Conservation (phyloP, 1,140 invertebrate genomes). For the Drosophila ananassae region DNA sequence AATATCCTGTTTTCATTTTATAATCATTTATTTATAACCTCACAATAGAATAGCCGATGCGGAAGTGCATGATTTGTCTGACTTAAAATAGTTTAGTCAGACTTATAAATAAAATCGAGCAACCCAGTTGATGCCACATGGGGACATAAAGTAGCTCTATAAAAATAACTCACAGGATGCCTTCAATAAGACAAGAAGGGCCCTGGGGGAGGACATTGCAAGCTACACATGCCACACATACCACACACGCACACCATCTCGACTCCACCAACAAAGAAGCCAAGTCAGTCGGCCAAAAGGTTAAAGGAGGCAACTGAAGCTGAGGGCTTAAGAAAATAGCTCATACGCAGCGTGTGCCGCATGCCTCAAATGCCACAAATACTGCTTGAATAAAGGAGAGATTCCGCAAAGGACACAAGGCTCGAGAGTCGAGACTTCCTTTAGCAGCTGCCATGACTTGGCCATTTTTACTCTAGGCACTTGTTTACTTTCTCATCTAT, state of each 20-base stretch:
- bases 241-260: slow-evolving; percentile 26
- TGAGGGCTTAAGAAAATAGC: slow-evolving; percentile 65
- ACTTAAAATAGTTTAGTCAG: slow-evolving; percentile 48
- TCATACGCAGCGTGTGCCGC: slow-evolving; percentile 76
- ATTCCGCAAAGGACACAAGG: neutral
- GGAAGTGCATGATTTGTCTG: slow-evolving; percentile 5
- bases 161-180: slow-evolving; percentile 78
- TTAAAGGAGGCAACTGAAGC: slow-evolving; percentile 37
- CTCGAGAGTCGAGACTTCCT: slow-evolving; percentile 8
- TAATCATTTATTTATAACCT: neutral
- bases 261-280: slow-evolving; percentile 16
- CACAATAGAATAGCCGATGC: neutral
- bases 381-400: slow-evolving; percentile 33
- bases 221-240: slow-evolving; percentile 42
- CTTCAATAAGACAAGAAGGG: slow-evolving; percentile 51
- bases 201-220: slow-evolving; percentile 12
- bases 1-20: neutral
- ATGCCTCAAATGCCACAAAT: slow-evolving; percentile 72
- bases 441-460: slow-evolving; percentile 44
- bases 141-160: slow-evolving; percentile 68
- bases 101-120: slow-evolving; percentile 59
- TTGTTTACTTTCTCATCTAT: slow-evolving; percentile 31
- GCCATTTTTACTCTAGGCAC: slow-evolving; percentile 30
- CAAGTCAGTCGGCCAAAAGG: slow-evolving; percentile 35
- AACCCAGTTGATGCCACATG: slow-evolving; percentile 55